phyloP scores from a whole-genome alignment of 2,888 invertebrate genomes.

The Melikaiella ostensackeni region DNA sequence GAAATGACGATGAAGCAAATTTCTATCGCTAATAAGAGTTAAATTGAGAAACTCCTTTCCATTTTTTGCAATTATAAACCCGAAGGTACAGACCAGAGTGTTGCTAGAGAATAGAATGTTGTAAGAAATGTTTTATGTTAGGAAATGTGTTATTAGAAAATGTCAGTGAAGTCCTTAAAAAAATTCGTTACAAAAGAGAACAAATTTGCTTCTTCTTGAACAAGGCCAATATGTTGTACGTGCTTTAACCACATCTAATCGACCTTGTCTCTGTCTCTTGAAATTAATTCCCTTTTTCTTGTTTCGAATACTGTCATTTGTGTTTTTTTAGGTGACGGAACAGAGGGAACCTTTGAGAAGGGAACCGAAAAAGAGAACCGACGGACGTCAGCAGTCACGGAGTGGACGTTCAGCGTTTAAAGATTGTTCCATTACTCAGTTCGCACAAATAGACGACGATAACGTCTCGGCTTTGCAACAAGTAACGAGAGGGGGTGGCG shows the following conservation, averaged over 20 bases:
- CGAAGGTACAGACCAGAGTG: slow-evolving; percentile 20
- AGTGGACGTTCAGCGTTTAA: slow-evolving; percentile 79
- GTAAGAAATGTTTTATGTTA: background rate
- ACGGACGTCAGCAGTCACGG: slow-evolving; percentile 68
- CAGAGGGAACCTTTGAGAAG: slow-evolving; percentile 74
- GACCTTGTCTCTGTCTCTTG: background rate
- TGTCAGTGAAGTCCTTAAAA: slow-evolving; percentile 5
- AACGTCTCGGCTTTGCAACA: slow-evolving; percentile 93
- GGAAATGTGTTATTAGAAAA: slow-evolving; percentile 8
- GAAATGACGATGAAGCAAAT: slow-evolving; percentile 54
- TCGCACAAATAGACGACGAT: slow-evolving; percentile 95
- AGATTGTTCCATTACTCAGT: slow-evolving; percentile 92
- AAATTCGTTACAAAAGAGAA: background rate
- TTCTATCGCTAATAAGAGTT: slow-evolving; percentile 58
- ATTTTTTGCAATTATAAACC: slow-evolving; percentile 43
- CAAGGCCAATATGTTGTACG: background rate
- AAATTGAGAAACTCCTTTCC: slow-evolving; percentile 53
- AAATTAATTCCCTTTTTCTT: background rate
- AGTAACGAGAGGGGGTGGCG: slow-evolving; percentile 92
- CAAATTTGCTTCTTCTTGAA: background rate
- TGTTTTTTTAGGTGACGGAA: slow-evolving; percentile 71
- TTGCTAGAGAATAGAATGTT: slow-evolving; percentile 19
- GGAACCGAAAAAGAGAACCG: slow-evolving; percentile 70
- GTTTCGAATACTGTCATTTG: background rate
- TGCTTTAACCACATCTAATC: slow-evolving; percentile 11